Evolutionary conservation across 1,140 invertebrate species (phyloP), one percentile per base, ranked within the genome.

Genomic region (Elymnias hypermnestra): DNA sequence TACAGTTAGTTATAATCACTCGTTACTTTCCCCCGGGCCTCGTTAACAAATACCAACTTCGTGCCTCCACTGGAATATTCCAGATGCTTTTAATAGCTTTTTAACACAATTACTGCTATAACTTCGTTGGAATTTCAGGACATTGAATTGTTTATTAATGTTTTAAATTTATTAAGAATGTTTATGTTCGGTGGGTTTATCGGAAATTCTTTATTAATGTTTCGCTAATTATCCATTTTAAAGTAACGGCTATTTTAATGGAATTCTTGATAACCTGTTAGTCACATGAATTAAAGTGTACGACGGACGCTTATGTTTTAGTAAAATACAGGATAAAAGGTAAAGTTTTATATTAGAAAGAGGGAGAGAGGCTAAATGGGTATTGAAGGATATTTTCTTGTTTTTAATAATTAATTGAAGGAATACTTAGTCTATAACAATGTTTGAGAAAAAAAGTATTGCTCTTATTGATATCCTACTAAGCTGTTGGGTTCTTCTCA

Each of bases 1-100:
- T 31, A 23, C 41, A 43, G 28, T 43, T 43, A 43, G 41, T 43
- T 43, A 33, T 43, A 43, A 43, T 43, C 28, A 43, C 21, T 43
- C 41, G 26, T 33, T 42, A 28, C 31, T 29, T 33, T 33, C 41
- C 31, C 41, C 28, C 28, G 26, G 40, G 40, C 10, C 12, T 43
- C 40, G 40, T 43, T 43, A 43, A 13, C 40, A 19, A 43, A 43
- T 43, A 29, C 14, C 18, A 43, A 43, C 41, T 43, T 26, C 10
- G 41, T 33, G 21, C 29, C 29, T 14, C 9, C 7, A 2, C 28
- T 22, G 41, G 41, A 43, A 43, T 43, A 31, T 10, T 43, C 26
- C 28, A 43, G 41, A 43, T 43, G 41, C 12, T 43, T 43, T 43
- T 43, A 33, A 43, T 33, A 43, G 41, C 28, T 33, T 43, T 43